These are phyloP conservation scores for Anarsia innoxiella DNA, from an alignment of 2,888 invertebrate species.

Conservation along the genomic window DNA sequence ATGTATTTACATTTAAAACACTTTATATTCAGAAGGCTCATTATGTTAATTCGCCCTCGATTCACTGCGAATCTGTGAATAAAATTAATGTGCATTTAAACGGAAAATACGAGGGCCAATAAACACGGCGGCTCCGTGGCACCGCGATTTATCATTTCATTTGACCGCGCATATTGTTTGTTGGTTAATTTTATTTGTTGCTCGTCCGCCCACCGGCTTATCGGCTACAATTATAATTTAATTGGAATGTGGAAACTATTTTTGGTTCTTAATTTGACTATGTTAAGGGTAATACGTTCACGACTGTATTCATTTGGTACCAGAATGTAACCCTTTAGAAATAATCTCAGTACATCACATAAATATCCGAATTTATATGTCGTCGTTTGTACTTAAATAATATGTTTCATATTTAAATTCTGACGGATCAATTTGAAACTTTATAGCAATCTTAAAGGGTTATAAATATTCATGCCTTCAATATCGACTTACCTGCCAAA, in stretches of 20 bases:
- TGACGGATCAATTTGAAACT: too few species aligned
- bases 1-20: slow-evolving; percentile 14
- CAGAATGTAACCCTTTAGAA: too few species aligned
- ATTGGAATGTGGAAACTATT: slow-evolving; percentile 62
- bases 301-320: too few species aligned
- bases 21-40: slow-evolving; percentile 55
- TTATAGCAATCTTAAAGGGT: too few species aligned
- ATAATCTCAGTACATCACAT: too few species aligned
- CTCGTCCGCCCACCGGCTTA: slow-evolving; percentile 44
- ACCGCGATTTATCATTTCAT: slow-evolving; percentile 62
- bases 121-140: slow-evolving; percentile 40
- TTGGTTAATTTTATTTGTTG: slow-evolving; percentile 69
- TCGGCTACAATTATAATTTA: slow-evolving; percentile 58
- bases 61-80: slow-evolving; percentile 66
- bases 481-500: neutral
- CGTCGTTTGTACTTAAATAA: too few species aligned
- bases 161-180: slow-evolving; percentile 61
- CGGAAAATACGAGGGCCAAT: slow-evolving; percentile 66
- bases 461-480: slow-evolving; percentile 6
- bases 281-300: too few species aligned
- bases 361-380: too few species aligned
- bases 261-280: slow-evolving; percentile 46
- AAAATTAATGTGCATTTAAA: slow-evolving; percentile 70
- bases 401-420: too few species aligned
- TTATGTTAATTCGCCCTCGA: slow-evolving; percentile 67